Conservation (phyloP, 2,113 vertebrate genomes). For the Trematocara macrostoma region DNA sequence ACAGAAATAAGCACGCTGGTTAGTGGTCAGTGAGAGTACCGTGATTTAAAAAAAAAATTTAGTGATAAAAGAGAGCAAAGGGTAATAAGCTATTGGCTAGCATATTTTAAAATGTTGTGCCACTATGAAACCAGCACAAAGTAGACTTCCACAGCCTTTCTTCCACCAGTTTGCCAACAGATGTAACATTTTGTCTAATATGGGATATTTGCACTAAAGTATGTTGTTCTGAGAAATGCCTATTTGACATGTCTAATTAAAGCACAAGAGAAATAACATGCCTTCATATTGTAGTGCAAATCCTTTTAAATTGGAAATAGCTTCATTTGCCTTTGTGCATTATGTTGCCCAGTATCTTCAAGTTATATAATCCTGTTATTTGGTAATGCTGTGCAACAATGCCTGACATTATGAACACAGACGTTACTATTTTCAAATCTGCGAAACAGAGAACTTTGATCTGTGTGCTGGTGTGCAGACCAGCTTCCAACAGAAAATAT, state of each 20-base stretch:
- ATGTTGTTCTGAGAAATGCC: not conserved
- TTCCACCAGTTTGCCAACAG: not conserved
- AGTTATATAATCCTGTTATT: slow-evolving; percentile 12
- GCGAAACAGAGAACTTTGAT: not conserved
- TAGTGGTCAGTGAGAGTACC: not conserved
- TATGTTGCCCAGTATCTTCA: not conserved
- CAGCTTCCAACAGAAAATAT: not conserved
- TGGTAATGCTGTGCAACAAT: slow-evolving; percentile 9
- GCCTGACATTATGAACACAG: slow-evolving; percentile 30
- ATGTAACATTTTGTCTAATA: not conserved
- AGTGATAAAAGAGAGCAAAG: not conserved
- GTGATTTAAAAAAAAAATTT: rapidly evolving
- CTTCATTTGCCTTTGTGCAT: not conserved
- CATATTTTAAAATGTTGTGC: not conserved
- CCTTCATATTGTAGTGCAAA: not conserved
- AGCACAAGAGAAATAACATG: not conserved
- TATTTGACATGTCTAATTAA: not conserved
- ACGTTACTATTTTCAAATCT: not conserved
- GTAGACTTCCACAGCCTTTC: not conserved
- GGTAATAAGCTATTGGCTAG: not conserved
- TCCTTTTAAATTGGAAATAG: not conserved
- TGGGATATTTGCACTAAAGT: not conserved
- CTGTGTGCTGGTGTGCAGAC: not conserved
- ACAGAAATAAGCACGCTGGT: slow-evolving; percentile 23
- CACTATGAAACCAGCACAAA: not conserved